Conservation (phyloP, 2,888 invertebrate genomes). For the Zelleria hepariella region DNA sequence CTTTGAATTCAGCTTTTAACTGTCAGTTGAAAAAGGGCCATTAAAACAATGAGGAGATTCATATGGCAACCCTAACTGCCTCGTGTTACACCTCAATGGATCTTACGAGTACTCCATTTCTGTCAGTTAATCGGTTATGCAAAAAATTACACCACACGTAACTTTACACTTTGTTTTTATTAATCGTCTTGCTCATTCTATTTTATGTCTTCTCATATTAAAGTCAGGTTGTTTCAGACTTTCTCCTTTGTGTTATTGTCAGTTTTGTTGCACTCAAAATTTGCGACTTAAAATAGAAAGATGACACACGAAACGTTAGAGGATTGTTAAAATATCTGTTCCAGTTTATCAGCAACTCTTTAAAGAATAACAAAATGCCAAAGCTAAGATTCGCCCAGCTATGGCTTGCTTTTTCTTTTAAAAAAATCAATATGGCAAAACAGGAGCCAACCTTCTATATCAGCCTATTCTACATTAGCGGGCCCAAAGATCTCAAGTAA, state of each 20-base stretch:
- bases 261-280: slow-evolving; percentile 6
- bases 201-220: slow-evolving; percentile 30
- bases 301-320: too few species aligned
- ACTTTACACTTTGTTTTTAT: slow-evolving; percentile 21
- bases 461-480: neutral
- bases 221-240: slow-evolving; percentile 11
- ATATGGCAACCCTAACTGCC: neutral
- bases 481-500: neutral
- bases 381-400: too few species aligned
- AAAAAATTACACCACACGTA: slow-evolving; percentile 39
- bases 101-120: neutral
- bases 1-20: too few species aligned
- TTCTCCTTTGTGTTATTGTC: slow-evolving; percentile 16
- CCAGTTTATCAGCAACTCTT: too few species aligned
- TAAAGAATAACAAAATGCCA: too few species aligned
- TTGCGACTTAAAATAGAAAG: neutral
- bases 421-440: too few species aligned
- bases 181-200: slow-evolving; percentile 23
- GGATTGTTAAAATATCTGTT: too few species aligned
- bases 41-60: too few species aligned
- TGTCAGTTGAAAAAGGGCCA: too few species aligned
- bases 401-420: too few species aligned
- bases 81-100: neutral
- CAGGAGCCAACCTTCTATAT: neutral
- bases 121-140: slow-evolving; percentile 33